Base-by-base conservation (phyloP, 2,113 vertebrate species). In the Petaurus breviceps region DNA sequence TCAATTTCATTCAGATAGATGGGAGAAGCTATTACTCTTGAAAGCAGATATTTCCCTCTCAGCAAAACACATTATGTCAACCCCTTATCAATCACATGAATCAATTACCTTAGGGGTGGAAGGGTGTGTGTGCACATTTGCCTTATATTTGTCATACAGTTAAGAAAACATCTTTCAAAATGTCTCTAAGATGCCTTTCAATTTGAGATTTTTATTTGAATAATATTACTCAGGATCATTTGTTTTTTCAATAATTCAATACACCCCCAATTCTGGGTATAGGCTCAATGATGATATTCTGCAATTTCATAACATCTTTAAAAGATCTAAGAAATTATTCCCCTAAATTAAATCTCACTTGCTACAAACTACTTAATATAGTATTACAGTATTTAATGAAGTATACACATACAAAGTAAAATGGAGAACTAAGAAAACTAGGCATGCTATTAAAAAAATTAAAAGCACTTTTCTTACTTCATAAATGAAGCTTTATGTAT, bases 21-120 rank as follows among this genome's bases (percentile, higher is more conserved):
- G 31, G 43, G 16, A 96, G 96, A 94, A 31, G 46, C 11, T n/a
- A 94, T 54, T 89, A 90, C 14, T 50, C 43, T 25, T 94, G 49
- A 94, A 90, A 89, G 92, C 95, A 97, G 14, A 28, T 91, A 96
- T 95, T 96, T 95, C 26, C 46, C n/a, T 93, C 50, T 97, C n/a
- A 95, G 51, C n/a, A 96, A 91, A 94, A 90, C 52, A 68, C n/a
- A 43, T 1, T 1, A 28, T 92, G 89, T 77, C 93, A 95, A 37
- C 16, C 47, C 26, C 91, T 89, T 51, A 96, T 94, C 92, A 97
- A 51, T 3, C 95, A 51, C 95, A 95, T 94, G 90, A 9, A 94
- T 97, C 94, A 95, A 24, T 51, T 93, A 24, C 49, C 95, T 93
- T 90, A 94, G 51, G 52, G 51, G 22, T 90, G 26, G 94, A 91